These are phyloP conservation scores for Nasonia vitripennis DNA, from an alignment of 1,140 invertebrate genomes.

Conservation along the genomic window DNA sequence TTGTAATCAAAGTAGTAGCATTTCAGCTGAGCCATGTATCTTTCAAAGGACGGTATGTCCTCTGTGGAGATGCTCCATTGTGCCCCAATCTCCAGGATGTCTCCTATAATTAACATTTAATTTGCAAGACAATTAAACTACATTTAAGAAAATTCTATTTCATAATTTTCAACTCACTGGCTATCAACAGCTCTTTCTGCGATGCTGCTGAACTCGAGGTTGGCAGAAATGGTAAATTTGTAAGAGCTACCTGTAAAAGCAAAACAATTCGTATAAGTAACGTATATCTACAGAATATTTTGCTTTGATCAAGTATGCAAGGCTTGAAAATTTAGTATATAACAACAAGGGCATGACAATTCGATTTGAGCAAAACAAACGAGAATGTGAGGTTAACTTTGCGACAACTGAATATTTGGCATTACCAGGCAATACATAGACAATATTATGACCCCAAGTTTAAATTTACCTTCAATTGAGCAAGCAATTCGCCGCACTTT, in stretches of 20 bases:
- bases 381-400: conserved; percentile 13
- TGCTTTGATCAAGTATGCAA: too few relatives aligned
- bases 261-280: conserved; percentile 7
- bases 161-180: conserved; percentile 77
- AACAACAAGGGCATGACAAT: background rate
- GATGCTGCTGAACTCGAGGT: conserved; percentile 86
- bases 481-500: conserved; percentile 83
- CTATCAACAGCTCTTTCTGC: conserved; percentile 91
- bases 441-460: background rate
- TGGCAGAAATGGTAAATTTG: conserved; percentile 90
- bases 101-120: conserved; percentile 75
- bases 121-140: background rate
- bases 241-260: conserved; percentile 83
- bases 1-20: conserved; percentile 98
- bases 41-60: conserved; percentile 95
- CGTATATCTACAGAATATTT: background rate
- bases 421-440: background rate
- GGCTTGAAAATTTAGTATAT: too few relatives aligned
- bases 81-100: conserved; percentile 96
- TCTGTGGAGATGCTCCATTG: conserved; percentile 94
- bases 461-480: conserved; percentile 79
- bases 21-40: conserved; percentile 97
- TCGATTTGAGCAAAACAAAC: background rate
- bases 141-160: background rate
- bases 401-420: background rate